phyloP scores from a whole-genome alignment of 2,888 invertebrate species.

The Calliphora vomitoria region DNA sequence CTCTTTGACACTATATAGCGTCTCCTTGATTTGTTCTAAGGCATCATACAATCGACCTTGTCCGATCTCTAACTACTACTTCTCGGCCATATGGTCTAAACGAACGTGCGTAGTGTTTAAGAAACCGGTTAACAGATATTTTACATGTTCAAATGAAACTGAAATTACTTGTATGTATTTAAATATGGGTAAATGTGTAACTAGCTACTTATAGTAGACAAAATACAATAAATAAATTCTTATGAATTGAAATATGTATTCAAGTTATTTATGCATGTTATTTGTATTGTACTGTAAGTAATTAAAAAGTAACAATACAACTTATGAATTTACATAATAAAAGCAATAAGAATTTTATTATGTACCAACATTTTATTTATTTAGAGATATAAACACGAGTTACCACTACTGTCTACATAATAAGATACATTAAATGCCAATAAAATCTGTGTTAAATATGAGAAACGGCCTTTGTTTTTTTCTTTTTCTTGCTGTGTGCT shows the following conservation, averaged over 20 bases:
- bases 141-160: constrained; percentile 3
- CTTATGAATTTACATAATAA: neutral
- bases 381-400: neutral
- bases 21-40: neutral
- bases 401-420: neutral
- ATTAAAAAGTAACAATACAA: constrained; percentile 5
- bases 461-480: neutral
- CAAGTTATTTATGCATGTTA: neutral
- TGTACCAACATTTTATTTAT: neutral
- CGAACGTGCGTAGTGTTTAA: neutral
- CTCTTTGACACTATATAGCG: no score
- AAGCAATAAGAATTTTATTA: neutral
- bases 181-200: neutral
- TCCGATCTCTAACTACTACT: neutral
- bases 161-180: neutral
- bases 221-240: neutral
- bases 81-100: neutral
- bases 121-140: neutral
- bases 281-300: neutral
- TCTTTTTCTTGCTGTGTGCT: neutral
- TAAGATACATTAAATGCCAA: neutral
- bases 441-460: neutral
- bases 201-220: neutral
- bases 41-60: neutral
- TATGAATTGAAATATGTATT: constrained; percentile 16